Conservation (phyloP, 92 coral and sea anemone genomes). For the Palythoa caribaeorum region DNA sequence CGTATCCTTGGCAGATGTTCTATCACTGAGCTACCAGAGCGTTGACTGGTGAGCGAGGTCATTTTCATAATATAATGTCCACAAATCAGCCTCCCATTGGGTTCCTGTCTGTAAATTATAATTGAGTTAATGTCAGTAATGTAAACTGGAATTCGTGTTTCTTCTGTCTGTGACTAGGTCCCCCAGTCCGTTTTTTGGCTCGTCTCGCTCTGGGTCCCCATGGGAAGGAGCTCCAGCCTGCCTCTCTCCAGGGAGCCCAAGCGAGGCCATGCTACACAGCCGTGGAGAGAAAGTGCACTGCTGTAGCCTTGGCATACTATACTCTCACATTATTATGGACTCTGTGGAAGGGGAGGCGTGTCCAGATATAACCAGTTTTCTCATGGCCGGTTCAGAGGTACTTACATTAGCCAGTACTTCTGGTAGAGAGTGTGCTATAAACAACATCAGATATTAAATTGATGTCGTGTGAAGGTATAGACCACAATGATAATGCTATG, state of each 20-base stretch:
- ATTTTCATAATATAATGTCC: too few species aligned
- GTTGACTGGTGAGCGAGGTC: too few species aligned
- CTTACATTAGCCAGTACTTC: background rate
- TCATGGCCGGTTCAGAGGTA: constrained; percentile 94
- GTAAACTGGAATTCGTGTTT: too few species aligned
- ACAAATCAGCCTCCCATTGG: too few species aligned
- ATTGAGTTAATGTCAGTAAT: too few species aligned
- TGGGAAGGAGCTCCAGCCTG: constrained; percentile 55
- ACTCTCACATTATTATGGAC: constrained; percentile 83
- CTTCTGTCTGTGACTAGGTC: constrained; percentile 43
- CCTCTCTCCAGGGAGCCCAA: constrained; percentile 44
- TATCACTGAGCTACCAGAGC: too few species aligned
- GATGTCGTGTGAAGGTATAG: background rate
- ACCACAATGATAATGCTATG: too few species aligned
- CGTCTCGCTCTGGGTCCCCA: constrained; percentile 63
- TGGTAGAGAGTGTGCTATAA: too few species aligned
- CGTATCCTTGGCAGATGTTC: too few species aligned
- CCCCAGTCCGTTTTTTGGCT: constrained; percentile 64
- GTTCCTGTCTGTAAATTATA: too few species aligned
- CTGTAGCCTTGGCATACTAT: constrained; percentile 85
- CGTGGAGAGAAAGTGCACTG: constrained; percentile 79
- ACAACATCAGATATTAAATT: background rate
- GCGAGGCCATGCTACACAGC: constrained; percentile 58
- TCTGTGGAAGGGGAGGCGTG: constrained; percentile 79
- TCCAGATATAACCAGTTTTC: constrained; percentile 80